phyloP scores from a whole-genome alignment of 2,797 vertebrate genomes.

The Sylvia borin region DNA sequence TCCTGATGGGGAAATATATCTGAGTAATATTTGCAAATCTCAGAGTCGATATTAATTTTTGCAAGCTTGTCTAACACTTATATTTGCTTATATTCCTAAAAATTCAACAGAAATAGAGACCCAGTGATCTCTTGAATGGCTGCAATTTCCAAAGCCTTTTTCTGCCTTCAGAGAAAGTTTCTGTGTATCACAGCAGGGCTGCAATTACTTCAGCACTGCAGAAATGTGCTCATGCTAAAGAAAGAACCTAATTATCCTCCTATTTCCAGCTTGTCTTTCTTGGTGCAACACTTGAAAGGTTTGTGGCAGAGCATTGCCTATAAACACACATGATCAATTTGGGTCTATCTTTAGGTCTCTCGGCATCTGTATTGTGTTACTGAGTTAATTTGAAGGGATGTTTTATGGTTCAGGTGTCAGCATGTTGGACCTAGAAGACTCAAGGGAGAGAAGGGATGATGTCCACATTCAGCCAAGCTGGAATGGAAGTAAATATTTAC shows the following conservation, averaged over 20 bases:
- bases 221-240: slow-evolving; percentile 37
- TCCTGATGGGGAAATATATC: not conserved
- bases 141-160: not conserved
- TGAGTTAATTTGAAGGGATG: not conserved
- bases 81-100: not conserved
- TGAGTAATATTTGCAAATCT: not conserved
- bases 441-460: not conserved
- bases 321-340: not conserved
- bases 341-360: slow-evolving; percentile 25
- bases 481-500: not conserved
- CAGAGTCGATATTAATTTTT: not conserved
- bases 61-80: not conserved
- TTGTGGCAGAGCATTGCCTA: slow-evolving; percentile 6
- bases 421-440: not conserved
- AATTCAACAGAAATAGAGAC: not conserved
- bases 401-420: not conserved
- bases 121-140: not conserved
- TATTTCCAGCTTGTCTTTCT: slow-evolving; percentile 18
- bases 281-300: not conserved
- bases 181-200: not conserved
- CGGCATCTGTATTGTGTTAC: not conserved
- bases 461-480: not conserved
- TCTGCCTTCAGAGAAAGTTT: not conserved
- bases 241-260: slow-evolving; percentile 38
- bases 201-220: slow-evolving; percentile 6